Base-by-base conservation (phyloP, 2,113 vertebrate species). In the Ifrita kowaldi region DNA sequence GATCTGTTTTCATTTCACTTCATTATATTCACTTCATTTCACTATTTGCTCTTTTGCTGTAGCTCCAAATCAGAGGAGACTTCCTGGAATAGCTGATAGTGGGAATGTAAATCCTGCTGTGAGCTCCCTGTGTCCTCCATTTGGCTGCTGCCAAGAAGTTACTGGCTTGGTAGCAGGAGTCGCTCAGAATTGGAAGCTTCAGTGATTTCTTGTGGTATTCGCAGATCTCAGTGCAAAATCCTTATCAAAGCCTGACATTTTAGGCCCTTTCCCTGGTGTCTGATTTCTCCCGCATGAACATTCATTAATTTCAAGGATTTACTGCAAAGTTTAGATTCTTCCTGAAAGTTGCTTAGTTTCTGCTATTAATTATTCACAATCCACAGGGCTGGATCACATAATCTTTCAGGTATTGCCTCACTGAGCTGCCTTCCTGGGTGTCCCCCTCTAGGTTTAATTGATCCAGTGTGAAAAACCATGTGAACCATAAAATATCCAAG, bases 401-500 rank as follows among this genome's bases (percentile, higher is more conserved):
- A 2, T 49, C 5, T 69, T 41, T 84, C 9, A 46, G 42, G 5
- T 59, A 6, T 62, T 90, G 24, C 59, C 26, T 91, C 26, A 6
- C 22, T 71, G 59, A n/a, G 15, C n/a, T 65, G 24, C n/a, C 32
- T n/a, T 69, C n/a, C 27, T 39, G 30, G 27, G 17, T 52, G 24
- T 74, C 6, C 16, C 7, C 8, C n/a, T 23, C 7, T 5, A 16
- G 7, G 5, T 73, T 57, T 74, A 18, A 27, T 7, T 75, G 69
- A 60, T 50, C 0, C 0, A 11, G 7, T 18, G 14, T 46, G 65
- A 75, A 89, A 76, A 94, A 56, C 11, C 9, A 18, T 2, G 5
- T 0, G 0, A 56, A 42, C 7, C 1, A 3, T 86, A 42, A 69
- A 87, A 42, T 64, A 28, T 4, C 26, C 0, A 1, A 35, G 14